phyloP scores from a whole-genome alignment of 2,113 vertebrate species.

The Phyllostomus discolor region DNA sequence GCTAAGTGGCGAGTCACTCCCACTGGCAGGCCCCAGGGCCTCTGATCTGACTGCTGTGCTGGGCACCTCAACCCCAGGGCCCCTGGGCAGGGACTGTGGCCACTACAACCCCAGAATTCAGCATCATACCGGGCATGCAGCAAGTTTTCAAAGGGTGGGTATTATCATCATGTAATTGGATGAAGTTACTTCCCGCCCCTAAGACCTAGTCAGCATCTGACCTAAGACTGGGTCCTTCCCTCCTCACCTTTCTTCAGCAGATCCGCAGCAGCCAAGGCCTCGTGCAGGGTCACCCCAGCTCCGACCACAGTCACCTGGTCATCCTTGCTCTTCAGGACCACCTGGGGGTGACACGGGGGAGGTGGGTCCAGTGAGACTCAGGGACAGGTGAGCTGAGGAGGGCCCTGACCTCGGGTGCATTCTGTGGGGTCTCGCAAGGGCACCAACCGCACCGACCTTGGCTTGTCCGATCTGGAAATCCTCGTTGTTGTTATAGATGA shows the following conservation, averaged over 20 bases:
- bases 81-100: fast-evolving
- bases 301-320: constrained; percentile 94
- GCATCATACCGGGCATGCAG: neutral
- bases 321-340: constrained; percentile 91
- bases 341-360: constrained; percentile 74
- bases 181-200: neutral
- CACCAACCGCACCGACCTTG: constrained; percentile 83
- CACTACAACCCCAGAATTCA: neutral
- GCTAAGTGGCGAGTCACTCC: neutral
- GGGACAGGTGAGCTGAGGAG: neutral
- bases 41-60: neutral
- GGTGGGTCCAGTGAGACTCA: neutral
- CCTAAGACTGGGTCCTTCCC: neutral
- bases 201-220: fast-evolving
- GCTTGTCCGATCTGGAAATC: constrained; percentile 94
- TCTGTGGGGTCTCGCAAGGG: neutral
- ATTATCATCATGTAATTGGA: no score
- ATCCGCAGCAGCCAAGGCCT: constrained; percentile 92
- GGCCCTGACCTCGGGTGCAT: neutral
- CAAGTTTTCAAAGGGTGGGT: neutral
- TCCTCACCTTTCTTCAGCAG: constrained; percentile 91
- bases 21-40: neutral
- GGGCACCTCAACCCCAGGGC: neutral
- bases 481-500: constrained; percentile 94
- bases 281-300: constrained; percentile 93